Conservation (phyloP, 2,888 invertebrate species). For the Rhaphigaster nebulosa region DNA sequence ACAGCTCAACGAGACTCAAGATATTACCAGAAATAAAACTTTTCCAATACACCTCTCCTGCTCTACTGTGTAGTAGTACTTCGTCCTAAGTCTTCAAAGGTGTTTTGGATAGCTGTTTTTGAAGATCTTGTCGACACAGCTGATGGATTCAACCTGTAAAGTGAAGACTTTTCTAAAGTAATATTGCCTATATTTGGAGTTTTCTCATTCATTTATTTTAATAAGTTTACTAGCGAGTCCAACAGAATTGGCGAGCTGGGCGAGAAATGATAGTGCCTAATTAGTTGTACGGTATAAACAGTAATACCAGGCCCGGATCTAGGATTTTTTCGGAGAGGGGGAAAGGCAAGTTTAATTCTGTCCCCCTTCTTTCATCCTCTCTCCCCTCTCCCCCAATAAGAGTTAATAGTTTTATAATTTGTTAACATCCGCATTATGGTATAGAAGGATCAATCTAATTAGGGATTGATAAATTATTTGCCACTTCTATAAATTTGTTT, state of each 20-base stretch:
- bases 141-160: not conserved
- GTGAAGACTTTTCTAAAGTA: not conserved
- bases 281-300: too few species aligned
- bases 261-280: too few species aligned
- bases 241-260: not conserved
- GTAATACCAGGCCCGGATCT: too few species aligned
- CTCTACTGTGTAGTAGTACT: not conserved
- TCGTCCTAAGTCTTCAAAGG: not conserved
- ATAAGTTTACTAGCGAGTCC: not conserved
- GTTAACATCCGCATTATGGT: too few species aligned
- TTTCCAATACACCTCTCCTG: constrained; percentile 38
- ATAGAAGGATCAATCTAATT: too few species aligned
- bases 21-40: constrained; percentile 54
- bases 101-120: not conserved
- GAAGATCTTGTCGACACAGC: not conserved
- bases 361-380: too few species aligned
- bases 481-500: too few species aligned
- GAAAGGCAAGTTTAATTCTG: too few species aligned
- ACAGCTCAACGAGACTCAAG: constrained; percentile 8
- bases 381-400: too few species aligned
- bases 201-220: not conserved
- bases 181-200: not conserved
- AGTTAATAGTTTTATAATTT: too few species aligned
- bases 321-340: too few species aligned
- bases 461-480: too few species aligned